Base-by-base conservation (phyloP, 2,797 vertebrate genomes). In the Notolabrus celidotus region DNA sequence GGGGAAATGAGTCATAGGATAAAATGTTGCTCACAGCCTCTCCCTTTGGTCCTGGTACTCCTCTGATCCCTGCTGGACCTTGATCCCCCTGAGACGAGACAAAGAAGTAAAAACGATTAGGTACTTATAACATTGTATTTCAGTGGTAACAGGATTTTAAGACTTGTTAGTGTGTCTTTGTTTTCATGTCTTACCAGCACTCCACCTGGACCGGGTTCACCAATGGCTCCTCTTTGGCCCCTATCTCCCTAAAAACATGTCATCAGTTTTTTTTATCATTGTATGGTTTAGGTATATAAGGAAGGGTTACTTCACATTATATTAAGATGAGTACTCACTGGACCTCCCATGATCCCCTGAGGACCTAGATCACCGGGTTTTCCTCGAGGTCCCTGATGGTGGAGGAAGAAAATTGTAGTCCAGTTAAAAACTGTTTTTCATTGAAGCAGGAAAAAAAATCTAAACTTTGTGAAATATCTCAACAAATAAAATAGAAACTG, bases 11-110 rank as follows among this genome's bases (percentile, higher is more conserved):
- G 46, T 5, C 34, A 39, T 47, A 4, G 5, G 1, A 62, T 22
- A 10, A 66, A 17, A 22, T 3, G 1, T 7, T 4, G 43, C 90
- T 83, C 93, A 98, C 97, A 82, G 94, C 29, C 43, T 96, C 96
- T 93, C 97, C 97, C 93, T 97, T 97, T 4, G 95, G 88, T 1
- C 97, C 97, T 15, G 95, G 96, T 14, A 95, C 86, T 69, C 97
- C 97, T 84, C 93, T 93, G 90, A 97, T 94, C 83, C 97, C 97
- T 83, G 85, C 76, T 55, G 94, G 74, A 69, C 97, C 97, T 82
- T 58, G 83, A 19, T 90, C 71, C 0, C 97, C 97, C 97, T 99
- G 38, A 3, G 5, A 34, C 53, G 12, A 23, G 11, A 60, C 23
- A 69, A 52, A 67, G 1, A 50, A 14, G 10, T 20, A 15, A 10